Percentiles rank a stretch among this genome's conserved stretches.
These are phyloP conservation scores for Yoshiicerus persimilis DNA, from an alignment of 1,140 invertebrate species.

Conservation along the genomic window DNA sequence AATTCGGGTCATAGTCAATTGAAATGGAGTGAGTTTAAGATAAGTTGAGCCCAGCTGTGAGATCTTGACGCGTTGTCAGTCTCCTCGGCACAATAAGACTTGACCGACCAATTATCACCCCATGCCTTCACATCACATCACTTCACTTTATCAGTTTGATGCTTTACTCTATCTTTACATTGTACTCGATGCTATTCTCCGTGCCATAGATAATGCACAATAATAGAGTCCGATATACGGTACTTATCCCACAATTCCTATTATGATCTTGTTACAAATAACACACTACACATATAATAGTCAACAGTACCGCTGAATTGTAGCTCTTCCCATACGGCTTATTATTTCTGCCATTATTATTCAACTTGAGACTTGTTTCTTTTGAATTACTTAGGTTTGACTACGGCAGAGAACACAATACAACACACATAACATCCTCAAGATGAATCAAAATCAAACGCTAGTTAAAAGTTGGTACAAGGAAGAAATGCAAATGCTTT, in stretches of 20 bases:
- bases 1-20: neutral
- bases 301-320: neutral
- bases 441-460: neutral
- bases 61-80: conserved; percentile 37
- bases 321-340: neutral
- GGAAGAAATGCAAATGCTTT: conserved; percentile 1
- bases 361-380: neutral
- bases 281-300: neutral
- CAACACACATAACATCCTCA: neutral
- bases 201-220: neutral
- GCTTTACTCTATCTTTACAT: neutral
- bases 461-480: neutral
- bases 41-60: conserved; percentile 25
- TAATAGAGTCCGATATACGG: conserved; percentile 1
- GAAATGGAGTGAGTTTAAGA: neutral
- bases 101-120: conserved; percentile 38
- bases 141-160: neutral
- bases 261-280: neutral
- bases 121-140: conserved; percentile 3
- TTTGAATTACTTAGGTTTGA: neutral
- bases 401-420: neutral
- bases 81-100: conserved; percentile 6
- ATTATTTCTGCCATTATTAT: neutral
- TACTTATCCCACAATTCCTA: neutral
- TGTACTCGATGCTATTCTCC: neutral